Percentiles rank a stretch among this genome's conserved stretches.
These are phyloP conservation scores for Microchrysa polita DNA, from an alignment of 2,888 invertebrate genomes.

Conservation along the genomic window DNA sequence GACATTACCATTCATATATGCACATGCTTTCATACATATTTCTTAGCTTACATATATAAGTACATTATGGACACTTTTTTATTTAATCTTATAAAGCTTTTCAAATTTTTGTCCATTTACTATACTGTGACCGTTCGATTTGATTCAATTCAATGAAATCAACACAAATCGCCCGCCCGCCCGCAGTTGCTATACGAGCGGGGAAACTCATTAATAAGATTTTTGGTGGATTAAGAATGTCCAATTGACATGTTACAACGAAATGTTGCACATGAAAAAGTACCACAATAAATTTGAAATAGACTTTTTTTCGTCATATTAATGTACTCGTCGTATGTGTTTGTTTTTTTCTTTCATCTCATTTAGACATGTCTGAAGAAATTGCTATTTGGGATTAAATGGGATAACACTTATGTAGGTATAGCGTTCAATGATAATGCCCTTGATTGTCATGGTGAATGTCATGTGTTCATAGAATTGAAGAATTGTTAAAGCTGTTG, in stretches of 20 bases:
- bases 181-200: not conserved
- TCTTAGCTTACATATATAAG: no score
- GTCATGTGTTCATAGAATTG: no score
- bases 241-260: conserved; percentile 30
- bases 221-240: conserved; percentile 32
- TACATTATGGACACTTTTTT: not conserved
- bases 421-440: no score
- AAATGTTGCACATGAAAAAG: conserved; percentile 23
- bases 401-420: not conserved
- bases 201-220: conserved; percentile 29
- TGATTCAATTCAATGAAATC: no score
- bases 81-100: not conserved
- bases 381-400: conserved; percentile 5
- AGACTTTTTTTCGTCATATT: not conserved
- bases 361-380: conserved; percentile 1
- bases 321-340: no score
- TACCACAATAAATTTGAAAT: conserved; percentile 16
- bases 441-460: no score
- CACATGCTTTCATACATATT: no score
- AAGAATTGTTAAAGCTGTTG: no score
- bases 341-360: not conserved
- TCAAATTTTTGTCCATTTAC: not conserved
- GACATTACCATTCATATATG: no score
- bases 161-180: not conserved
- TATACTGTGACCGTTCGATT: not conserved